Evolutionary conservation across 2,888 invertebrate species (phyloP).

Genomic region (Apocheima hispidaria): DNA sequence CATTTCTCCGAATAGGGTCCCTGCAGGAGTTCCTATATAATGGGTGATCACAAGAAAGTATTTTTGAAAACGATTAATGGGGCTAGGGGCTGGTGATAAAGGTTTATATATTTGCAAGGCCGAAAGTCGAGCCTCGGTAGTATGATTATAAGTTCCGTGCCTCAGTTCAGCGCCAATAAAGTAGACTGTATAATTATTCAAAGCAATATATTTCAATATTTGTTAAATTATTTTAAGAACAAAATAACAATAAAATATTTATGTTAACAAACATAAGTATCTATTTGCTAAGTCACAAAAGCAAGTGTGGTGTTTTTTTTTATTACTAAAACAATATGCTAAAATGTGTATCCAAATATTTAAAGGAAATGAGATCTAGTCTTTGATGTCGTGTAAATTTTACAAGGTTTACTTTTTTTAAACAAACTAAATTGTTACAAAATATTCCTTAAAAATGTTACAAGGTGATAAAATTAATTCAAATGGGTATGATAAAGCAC

Average conservation of each 20-base stretch:
- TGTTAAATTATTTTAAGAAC: slow-evolving; percentile 72
- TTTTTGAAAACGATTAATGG: no score
- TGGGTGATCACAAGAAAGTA: no score
- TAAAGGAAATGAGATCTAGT: slow-evolving; percentile 61
- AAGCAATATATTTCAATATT: slow-evolving; percentile 79
- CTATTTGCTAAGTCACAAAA: slow-evolving; percentile 78
- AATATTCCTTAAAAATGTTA: background rate
- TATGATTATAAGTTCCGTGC: background rate
- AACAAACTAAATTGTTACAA: background rate
- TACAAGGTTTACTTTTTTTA: background rate
- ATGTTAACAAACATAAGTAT: slow-evolving; percentile 82
- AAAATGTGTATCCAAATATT: slow-evolving; percentile 17
- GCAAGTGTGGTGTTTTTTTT: slow-evolving; percentile 46
- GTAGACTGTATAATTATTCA: slow-evolving; percentile 50
- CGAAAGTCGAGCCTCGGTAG: no score
- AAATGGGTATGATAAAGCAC: slow-evolving; percentile 46
- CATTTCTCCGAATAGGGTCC: no score
- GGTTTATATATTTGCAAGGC: no score
- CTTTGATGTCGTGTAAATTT: slow-evolving; percentile 38
- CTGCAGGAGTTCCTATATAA: no score
- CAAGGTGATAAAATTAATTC: background rate
- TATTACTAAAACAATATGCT: slow-evolving; percentile 18
- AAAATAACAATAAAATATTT: slow-evolving; percentile 74
- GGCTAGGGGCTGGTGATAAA: no score
- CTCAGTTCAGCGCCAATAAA: slow-evolving; percentile 44